Evolutionary conservation across 2,888 invertebrate species (phyloP).

Genomic region (Tetheella fluctuosa): DNA sequence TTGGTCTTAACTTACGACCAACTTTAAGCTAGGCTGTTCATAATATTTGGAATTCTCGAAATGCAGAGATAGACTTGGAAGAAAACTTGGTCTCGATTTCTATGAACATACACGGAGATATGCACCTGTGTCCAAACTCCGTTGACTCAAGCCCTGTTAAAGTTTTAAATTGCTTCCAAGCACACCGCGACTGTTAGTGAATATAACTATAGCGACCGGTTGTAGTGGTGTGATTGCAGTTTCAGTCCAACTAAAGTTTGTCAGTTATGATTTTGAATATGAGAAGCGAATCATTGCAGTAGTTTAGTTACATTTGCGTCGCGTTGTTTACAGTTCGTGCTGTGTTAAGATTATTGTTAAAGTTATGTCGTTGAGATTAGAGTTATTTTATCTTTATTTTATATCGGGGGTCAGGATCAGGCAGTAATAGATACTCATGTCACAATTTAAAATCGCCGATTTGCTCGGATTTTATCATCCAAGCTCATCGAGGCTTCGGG

Average conservation of each 20-base stretch:
- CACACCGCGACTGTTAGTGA: conserved; percentile 3
- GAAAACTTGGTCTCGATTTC: conserved; percentile 52
- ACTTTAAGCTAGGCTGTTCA: conserved; percentile 16
- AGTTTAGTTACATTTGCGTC: conserved; percentile 27
- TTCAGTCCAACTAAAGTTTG: conserved; percentile 14
- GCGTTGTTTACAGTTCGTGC: conserved; percentile 14
- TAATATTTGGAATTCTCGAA: conserved; percentile 31
- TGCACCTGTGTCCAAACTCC: conserved; percentile 46
- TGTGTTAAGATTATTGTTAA: not conserved
- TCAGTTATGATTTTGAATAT: conserved; percentile 16
- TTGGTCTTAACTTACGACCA: conserved; percentile 8
- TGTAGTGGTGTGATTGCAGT: conserved; percentile 13
- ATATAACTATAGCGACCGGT: conserved; percentile 12
- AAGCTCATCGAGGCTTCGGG: too few relatives aligned
- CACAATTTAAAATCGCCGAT: too few relatives aligned
- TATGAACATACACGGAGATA: conserved; percentile 42
- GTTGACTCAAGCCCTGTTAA: conserved; percentile 31
- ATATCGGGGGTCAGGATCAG: too few relatives aligned
- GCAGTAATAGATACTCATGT: too few relatives aligned
- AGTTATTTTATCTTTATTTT: too few relatives aligned
- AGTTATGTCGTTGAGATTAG: not conserved
- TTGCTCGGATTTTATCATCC: too few relatives aligned
- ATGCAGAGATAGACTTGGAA: conserved; percentile 42
- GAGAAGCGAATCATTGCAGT: conserved; percentile 26
- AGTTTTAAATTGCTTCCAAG: conserved; percentile 47